Conservation (phyloP, 2,113 vertebrate genomes). For the Petrocephalus zakoni region DNA sequence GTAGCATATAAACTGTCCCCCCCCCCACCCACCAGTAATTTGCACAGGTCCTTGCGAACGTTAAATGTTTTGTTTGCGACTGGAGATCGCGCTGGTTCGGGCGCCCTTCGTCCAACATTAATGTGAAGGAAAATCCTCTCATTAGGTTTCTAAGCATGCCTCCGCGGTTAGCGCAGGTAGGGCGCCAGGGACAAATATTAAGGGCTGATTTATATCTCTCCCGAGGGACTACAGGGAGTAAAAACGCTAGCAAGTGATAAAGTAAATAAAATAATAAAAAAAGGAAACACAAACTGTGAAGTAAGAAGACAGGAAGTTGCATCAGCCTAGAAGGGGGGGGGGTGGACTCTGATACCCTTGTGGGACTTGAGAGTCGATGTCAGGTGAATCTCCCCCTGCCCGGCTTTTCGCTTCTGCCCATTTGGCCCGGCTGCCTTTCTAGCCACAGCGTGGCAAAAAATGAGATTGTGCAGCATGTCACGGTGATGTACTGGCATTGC, state of each 20-base stretch:
- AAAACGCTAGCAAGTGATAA: neutral
- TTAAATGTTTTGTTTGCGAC: neutral
- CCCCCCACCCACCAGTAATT: neutral
- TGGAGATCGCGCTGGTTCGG: neutral
- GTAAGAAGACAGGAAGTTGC: neutral
- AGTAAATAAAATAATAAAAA: neutral
- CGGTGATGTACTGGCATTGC: slow-evolving; percentile 20
- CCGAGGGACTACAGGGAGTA: neutral
- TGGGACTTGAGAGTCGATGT: slow-evolving; percentile 11
- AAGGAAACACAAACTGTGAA: neutral
- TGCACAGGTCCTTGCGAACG: neutral
- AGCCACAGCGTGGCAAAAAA: slow-evolving; percentile 12
- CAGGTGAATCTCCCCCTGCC: slow-evolving; percentile 18
- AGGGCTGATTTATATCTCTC: neutral
- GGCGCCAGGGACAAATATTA: slow-evolving; percentile 16
- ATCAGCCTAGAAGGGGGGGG: neutral
- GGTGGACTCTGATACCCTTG: neutral
- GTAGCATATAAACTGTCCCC: neutral
- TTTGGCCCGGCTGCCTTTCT: slow-evolving; percentile 15
- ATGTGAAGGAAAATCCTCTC: neutral
- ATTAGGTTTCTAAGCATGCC: slow-evolving; percentile 9
- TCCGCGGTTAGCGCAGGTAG: neutral
- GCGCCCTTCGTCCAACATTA: neutral
- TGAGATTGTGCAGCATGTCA: slow-evolving; percentile 18
- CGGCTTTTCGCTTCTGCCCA: slow-evolving; percentile 14